A percentile compares a stretch with the other conserved stretches of the same genome.
Conservation (phyloP, 2,797 vertebrate genomes). For the Manis crassicaudata region DNA sequence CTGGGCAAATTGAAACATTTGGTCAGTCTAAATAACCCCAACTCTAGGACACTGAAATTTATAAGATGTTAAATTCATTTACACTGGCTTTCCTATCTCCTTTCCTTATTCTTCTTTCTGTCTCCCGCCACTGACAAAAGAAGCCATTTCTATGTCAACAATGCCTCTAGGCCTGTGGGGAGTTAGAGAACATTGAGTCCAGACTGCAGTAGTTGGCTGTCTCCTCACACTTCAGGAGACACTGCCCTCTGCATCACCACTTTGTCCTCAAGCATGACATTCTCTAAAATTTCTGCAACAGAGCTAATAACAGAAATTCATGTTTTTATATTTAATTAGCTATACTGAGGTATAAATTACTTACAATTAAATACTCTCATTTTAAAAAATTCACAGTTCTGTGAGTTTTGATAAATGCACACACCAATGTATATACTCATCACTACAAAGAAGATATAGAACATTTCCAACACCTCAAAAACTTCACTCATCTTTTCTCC, state of each 20-base stretch:
- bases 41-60: neutral
- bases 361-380: neutral
- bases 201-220: neutral
- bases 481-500: neutral
- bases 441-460: neutral
- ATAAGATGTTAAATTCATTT: neutral
- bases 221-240: neutral
- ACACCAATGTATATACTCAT: neutral
- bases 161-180: neutral
- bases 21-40: neutral
- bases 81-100: neutral
- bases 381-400: neutral
- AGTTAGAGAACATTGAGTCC: neutral
- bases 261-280: neutral
- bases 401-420: neutral
- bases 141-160: neutral
- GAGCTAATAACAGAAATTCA: neutral
- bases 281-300: neutral
- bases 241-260: neutral
- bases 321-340: constrained; percentile 24
- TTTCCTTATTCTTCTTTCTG: neutral
- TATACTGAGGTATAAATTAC: neutral
- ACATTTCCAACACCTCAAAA: neutral
- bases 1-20: neutral
- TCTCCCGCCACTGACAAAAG: neutral